Evolutionary conservation across 1,140 invertebrate genomes (phyloP).

Genomic region (Euwallacea fornicatus): DNA sequence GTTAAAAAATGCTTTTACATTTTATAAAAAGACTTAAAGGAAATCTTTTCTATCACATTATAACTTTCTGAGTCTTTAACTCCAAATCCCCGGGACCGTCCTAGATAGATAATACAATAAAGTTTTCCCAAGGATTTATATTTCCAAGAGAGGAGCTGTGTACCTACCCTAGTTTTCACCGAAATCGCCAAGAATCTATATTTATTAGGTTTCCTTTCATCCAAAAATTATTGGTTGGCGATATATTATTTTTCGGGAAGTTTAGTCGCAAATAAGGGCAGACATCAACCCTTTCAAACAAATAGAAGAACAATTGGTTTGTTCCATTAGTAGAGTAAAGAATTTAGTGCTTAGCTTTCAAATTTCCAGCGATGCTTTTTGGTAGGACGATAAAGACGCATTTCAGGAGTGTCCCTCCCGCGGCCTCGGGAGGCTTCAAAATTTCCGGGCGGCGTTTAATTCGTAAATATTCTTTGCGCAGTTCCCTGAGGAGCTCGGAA

Average conservation of each 20-base stretch:
- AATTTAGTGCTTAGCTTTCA: no score
- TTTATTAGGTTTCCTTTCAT: slow-evolving; percentile 28
- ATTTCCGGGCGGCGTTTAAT: no score
- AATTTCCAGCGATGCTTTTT: no score
- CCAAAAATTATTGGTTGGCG: neutral
- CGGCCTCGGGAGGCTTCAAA: no score
- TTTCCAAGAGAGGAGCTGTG: slow-evolving; percentile 19
- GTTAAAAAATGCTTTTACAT: slow-evolving; percentile 23
- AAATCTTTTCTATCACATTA: slow-evolving; percentile 30
- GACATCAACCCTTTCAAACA: no score
- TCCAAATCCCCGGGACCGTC: slow-evolving; percentile 22
- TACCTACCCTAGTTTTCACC: slow-evolving; percentile 24
- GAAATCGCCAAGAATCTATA: slow-evolving; percentile 27
- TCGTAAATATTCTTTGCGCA: no score
- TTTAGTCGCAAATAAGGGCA: no score
- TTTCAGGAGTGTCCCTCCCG: no score
- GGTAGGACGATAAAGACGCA: no score
- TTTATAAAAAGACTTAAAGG: slow-evolving; percentile 21
- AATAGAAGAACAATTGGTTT: no score
- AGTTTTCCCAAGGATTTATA: slow-evolving; percentile 31
- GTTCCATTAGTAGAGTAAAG: no score
- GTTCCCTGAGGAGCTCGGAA: no score
- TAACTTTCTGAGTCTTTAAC: slow-evolving; percentile 30
- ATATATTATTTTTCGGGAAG: neutral
- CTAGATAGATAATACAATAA: slow-evolving; percentile 32